Evolutionary conservation across 1,140 invertebrate species (phyloP).

Genomic region (Zaprionus davidi): DNA sequence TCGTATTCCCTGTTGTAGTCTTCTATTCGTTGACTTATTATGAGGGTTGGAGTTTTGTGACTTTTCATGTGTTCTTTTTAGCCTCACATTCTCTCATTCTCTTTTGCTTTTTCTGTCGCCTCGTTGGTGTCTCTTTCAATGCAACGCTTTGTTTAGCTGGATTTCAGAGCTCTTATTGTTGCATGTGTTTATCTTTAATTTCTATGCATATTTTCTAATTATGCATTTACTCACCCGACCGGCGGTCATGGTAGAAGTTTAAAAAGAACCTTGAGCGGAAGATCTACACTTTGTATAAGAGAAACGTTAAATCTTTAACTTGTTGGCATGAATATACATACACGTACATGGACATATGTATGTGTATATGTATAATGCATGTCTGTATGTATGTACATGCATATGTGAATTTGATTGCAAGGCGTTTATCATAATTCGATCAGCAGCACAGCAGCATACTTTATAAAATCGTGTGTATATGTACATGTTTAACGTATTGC

Average conservation of each 20-base stretch:
- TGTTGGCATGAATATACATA: not conserved
- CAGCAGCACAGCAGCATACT: slow-evolving; percentile 17
- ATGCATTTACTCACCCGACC: slow-evolving; percentile 35
- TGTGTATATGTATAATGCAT: not conserved
- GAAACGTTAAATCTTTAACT: not conserved
- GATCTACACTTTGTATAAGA: slow-evolving; percentile 8
- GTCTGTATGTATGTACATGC: not conserved
- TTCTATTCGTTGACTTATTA: slow-evolving; percentile 75
- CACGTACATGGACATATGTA: slow-evolving; percentile 4
- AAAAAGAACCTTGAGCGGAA: not conserved
- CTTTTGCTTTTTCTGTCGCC: slow-evolving; percentile 43
- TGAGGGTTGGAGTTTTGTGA: slow-evolving; percentile 77
- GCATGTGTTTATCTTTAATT: slow-evolving; percentile 74
- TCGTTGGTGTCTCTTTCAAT: slow-evolving; percentile 50
- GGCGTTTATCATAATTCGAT: slow-evolving; percentile 11
- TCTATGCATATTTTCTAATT: slow-evolving; percentile 70
- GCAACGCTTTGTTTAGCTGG: slow-evolving; percentile 73
- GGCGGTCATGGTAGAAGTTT: not conserved
- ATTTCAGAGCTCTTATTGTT: slow-evolving; percentile 72
- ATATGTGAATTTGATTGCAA: not conserved
- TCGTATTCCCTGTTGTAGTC: slow-evolving; percentile 68
- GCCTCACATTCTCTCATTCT: slow-evolving; percentile 47
- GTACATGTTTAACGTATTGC: not conserved
- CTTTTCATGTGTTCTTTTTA: slow-evolving; percentile 70
- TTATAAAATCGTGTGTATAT: not conserved